phyloP scores from a whole-genome alignment of 2,888 invertebrate species.

The Caenorhabditis sp. region DNA sequence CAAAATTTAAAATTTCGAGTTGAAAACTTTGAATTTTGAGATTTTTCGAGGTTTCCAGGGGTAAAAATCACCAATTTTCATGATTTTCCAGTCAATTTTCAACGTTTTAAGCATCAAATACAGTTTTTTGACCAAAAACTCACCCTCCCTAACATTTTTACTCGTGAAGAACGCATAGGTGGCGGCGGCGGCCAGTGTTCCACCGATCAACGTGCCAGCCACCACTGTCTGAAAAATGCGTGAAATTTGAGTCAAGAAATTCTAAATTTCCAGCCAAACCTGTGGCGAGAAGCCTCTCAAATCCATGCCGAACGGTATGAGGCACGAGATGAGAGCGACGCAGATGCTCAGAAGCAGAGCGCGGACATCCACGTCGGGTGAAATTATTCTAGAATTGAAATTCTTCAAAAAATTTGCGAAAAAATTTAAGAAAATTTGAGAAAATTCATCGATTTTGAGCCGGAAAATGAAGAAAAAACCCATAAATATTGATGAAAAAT shows the following conservation, averaged over 20 bases:
- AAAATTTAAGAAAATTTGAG: background rate
- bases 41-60: too few species aligned
- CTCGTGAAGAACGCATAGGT: constrained; percentile 67
- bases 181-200: constrained; percentile 67
- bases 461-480: constrained; percentile 7
- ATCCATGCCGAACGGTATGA: constrained; percentile 40
- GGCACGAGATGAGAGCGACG: constrained; percentile 29
- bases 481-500: background rate
- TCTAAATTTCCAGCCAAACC: background rate
- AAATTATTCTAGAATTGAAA: constrained; percentile 27
- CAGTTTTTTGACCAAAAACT: background rate
- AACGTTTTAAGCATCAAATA: background rate
- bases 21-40: too few species aligned
- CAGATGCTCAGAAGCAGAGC: constrained; percentile 30
- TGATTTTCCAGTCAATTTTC: background rate
- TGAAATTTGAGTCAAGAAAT: background rate
- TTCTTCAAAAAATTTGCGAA: background rate
- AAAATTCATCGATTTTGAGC: background rate
- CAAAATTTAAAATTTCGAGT: background rate
- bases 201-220: constrained; percentile 65
- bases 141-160: constrained; percentile 3
- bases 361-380: constrained; percentile 31
- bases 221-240: constrained; percentile 54
- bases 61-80: background rate
- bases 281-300: constrained; percentile 43